Conservation (phyloP, 2,113 vertebrate genomes). For the Leiothrix lutea region DNA sequence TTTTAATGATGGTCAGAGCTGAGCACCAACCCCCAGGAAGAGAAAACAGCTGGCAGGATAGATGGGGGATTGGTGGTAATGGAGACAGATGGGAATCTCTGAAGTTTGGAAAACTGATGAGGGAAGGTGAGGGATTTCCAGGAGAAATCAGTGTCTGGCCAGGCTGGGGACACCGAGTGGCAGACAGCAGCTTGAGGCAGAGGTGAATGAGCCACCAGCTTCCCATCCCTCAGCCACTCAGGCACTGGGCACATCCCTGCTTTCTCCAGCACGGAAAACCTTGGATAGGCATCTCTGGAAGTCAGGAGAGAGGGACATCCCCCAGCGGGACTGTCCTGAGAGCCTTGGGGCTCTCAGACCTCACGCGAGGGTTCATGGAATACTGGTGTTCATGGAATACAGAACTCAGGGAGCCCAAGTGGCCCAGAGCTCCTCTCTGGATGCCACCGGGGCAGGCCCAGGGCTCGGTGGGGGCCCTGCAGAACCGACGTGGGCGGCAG, state of each 20-base stretch:
- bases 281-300: rapidly evolving
- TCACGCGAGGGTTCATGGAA: rapidly evolving
- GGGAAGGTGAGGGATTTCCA: background rate
- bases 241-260: background rate
- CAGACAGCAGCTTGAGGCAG: background rate
- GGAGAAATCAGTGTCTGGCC: background rate
- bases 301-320: background rate
- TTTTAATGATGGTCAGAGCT: background rate
- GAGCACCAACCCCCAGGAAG: background rate
- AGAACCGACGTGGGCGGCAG: background rate
- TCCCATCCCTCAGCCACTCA: background rate
- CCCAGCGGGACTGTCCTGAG: rapidly evolving
- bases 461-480: background rate
- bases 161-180: background rate
- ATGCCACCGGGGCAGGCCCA: background rate
- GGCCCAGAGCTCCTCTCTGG: background rate
- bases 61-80: background rate
- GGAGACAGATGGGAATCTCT: background rate
- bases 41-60: background rate
- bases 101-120: background rate
- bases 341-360: background rate
- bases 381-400: rapidly evolving
- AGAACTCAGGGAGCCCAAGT: background rate
- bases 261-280: background rate
- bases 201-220: background rate